Evolutionary conservation across 2,113 vertebrate species (phyloP).

Genomic region (Tenebrosternarchus preto): DNA sequence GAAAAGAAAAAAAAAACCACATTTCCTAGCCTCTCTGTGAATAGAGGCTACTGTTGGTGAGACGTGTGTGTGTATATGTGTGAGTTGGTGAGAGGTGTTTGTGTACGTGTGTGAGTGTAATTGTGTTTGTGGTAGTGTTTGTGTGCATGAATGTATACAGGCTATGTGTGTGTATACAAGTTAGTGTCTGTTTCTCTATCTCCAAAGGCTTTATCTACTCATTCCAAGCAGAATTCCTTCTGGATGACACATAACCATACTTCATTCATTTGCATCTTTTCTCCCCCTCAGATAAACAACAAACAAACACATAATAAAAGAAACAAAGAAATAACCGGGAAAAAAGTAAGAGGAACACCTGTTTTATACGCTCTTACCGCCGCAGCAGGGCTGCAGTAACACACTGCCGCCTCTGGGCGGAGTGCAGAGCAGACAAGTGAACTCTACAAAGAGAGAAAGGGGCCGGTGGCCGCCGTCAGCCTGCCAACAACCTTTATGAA

Average conservation of each 20-base stretch:
- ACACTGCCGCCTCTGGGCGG: constrained; percentile 39
- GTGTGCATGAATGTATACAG: no score
- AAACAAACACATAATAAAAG: constrained; percentile 41
- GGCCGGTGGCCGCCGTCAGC: neutral
- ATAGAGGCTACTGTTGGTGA: neutral
- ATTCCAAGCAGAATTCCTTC: constrained; percentile 24
- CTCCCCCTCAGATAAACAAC: constrained; percentile 20
- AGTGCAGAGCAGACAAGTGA: constrained; percentile 31
- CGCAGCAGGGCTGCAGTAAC: constrained; percentile 34
- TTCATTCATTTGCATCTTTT: constrained; percentile 39
- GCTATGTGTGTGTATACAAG: constrained; percentile 8
- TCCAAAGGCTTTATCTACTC: constrained; percentile 12
- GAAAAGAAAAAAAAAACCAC: neutral
- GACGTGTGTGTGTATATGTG: constrained; percentile 5
- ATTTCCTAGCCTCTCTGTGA: neutral
- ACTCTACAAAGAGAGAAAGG: neutral
- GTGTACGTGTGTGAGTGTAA: neutral
- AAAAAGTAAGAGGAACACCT: constrained; percentile 43
- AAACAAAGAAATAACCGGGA: constrained; percentile 43
- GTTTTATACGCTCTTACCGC: constrained; percentile 10
- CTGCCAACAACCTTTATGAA: constrained; percentile 59
- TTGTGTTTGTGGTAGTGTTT: constrained; percentile 28
- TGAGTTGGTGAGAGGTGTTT: constrained; percentile 16
- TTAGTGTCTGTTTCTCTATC: constrained; percentile 16
- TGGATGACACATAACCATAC: constrained; percentile 18